phyloP scores from a whole-genome alignment of 2,888 invertebrate species.

The Amblyjoppa fuscipennis region DNA sequence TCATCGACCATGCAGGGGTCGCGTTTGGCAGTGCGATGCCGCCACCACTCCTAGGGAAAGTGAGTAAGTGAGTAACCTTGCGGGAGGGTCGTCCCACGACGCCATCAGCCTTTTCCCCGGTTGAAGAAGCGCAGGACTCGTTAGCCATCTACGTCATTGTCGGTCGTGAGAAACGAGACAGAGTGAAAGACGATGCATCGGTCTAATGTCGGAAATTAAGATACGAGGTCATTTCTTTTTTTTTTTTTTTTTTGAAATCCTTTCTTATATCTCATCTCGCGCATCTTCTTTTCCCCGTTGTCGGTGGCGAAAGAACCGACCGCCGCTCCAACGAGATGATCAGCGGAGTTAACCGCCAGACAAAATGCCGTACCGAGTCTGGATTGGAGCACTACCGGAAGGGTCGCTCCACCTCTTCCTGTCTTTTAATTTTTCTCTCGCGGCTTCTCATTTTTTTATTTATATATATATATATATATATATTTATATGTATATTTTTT shows the following conservation, averaged over 20 bases:
- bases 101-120: slow-evolving; percentile 40
- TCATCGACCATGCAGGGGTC: neutral
- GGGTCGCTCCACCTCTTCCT: slow-evolving; percentile 27
- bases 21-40: neutral
- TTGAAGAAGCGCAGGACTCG: slow-evolving; percentile 1
- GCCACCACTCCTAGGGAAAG: slow-evolving; percentile 18
- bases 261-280: neutral
- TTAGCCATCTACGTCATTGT: neutral
- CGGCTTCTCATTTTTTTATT: neutral
- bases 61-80: slow-evolving; percentile 48
- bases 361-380: slow-evolving; percentile 57
- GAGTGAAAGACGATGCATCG: neutral
- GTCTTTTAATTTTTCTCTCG: slow-evolving; percentile 39
- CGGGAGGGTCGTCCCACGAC: slow-evolving; percentile 39
- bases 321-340: slow-evolving; percentile 42
- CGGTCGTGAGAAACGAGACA: neutral
- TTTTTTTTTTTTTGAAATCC: neutral
- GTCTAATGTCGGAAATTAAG: neutral
- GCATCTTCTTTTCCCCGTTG: neutral
- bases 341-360: slow-evolving; percentile 62
- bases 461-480: neutral
- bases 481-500: neutral
- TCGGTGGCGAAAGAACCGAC: neutral
- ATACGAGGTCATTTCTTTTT: neutral
- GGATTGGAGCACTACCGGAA: slow-evolving; percentile 48